Evolutionary conservation across 2,113 vertebrate species (phyloP), one percentile per base, ranked within the genome.

Genomic region (Oplegnathus fasciatus): DNA sequence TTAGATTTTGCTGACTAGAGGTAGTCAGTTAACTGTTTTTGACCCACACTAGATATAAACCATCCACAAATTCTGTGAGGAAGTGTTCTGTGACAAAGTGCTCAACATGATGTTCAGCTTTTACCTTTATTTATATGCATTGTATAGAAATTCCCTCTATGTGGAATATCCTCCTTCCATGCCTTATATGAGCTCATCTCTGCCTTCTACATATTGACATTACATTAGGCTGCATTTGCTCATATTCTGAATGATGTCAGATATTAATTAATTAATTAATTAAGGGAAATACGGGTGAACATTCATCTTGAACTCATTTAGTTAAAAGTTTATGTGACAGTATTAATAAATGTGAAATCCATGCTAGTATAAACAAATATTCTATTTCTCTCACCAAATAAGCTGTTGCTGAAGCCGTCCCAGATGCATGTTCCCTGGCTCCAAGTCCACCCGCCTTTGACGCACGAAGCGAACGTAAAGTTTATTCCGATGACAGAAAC

Each of bases 361-460:
- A 44, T 11, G 20, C 5, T 11, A 3, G 8, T 37, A 11, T 13
- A n/a, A 18, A 18, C 26, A 24, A 10, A 15, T 5, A 24, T 18
- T 32, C 3, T 62, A 8, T 80, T 14, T 32, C 4, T 93, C 97
- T 96, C 90, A 99, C 98, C 98, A 30, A 97, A 97, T 57, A 99
- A 93, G 88, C 95, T 98, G 96, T 96, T 96, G 96, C 97, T 96
- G 95, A 98, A 98, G 78, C 98, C 97, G 90, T 98, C 97, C 97
- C 97, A 98, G 61, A 94, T 84, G 94, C 97, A 98, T 57, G 96
- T 96, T 44, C 93, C 91, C 24, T 92, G 78, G 89, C 96, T 96
- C 97, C 97, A 97, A 4, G 94, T 94, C 98, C 97, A 97, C 73
- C 95, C 92, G 82, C 95, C 95, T 88, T 94, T 92, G 69, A 97